Evolutionary conservation across 2,888 invertebrate species (phyloP), one percentile per base, ranked within the genome.

Genomic region (Amiota mariae): DNA sequence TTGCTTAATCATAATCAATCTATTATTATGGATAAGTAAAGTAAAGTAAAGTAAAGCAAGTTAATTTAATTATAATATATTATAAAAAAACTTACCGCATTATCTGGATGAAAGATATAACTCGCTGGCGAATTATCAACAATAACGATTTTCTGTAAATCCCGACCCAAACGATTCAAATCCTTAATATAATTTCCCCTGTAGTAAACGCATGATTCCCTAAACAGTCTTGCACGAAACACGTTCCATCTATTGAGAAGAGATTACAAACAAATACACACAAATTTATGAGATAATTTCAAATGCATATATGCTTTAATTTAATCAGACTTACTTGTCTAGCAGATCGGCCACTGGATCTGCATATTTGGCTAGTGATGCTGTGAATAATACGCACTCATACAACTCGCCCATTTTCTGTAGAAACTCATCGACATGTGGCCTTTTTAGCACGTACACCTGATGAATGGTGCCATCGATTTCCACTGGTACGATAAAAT

Each of bases 171-270:
- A 89, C 97, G 96, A 92, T 98, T 98, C 88, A 99, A 94, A 93
- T 99, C 99, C 93, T 99, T 99, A 87, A 99, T 99, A 92, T 99
- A 99, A 92, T 99, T 99, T 85, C 99, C 99, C 91, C 98, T 94
- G 92, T 99, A 98, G 93, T 98, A 99, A 91, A 99, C 99, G 92
- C 99, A 99, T 85, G 99, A 98, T 93, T 99, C 99, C 90, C 99
- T 94, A 93, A 99, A 99, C 88, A 99, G 92, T 87, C 99, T 94
- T 85, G 97, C 95, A 88, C 97, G 94, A 92, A 98, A 97, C 82
- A 98, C 98, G 88, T 96, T 97, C 97, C 98, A 98, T 91, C 96
- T 95, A 88, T 2, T 51, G 51, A 51, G n/a, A 51, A n/a, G n/a
- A 51, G 12, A 13, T 15, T 48, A 64, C 4, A 57, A 68, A 66